Percentiles rank a stretch among this genome's conserved stretches.
Evolutionary conservation across 2,888 invertebrate genomes (phyloP).

Genomic region (Lithophane leautieri): DNA sequence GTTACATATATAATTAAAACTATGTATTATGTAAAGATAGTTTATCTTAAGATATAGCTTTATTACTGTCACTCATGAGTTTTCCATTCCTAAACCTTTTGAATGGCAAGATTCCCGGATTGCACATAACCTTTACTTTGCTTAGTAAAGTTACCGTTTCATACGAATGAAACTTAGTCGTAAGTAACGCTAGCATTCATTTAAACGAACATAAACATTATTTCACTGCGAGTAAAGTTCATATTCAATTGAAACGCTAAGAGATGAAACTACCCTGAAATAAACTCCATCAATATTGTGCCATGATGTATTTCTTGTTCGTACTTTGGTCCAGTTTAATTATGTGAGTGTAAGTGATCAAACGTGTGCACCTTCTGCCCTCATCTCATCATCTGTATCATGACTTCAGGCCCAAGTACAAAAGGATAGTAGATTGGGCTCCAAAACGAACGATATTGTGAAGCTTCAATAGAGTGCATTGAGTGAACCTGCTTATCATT

Average conservation of each 20-base stretch:
- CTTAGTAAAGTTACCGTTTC: no score
- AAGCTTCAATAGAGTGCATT: conserved; percentile 22
- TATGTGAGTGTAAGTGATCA: neutral
- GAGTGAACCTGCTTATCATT: conserved; percentile 30
- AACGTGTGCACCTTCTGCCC: conserved; percentile 24
- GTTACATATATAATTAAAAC: neutral
- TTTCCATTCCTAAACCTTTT: neutral
- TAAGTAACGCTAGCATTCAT: neutral
- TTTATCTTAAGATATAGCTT: neutral
- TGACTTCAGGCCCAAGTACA: conserved; percentile 19
- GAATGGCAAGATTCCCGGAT: neutral
- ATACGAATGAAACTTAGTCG: no score
- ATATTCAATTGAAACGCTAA: neutral
- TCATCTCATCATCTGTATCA: neutral
- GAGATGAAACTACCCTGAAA: neutral
- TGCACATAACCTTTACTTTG: neutral
- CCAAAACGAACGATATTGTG: conserved; percentile 43
- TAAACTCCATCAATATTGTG: neutral
- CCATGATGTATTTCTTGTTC: neutral
- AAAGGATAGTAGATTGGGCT: conserved; percentile 34
- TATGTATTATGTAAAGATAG: neutral
- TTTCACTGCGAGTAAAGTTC: neutral
- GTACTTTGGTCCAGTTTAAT: neutral
- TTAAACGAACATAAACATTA: neutral
- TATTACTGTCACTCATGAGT: neutral